A percentile compares a stretch with the other conserved stretches of the same genome.
Evolutionary conservation across 2,113 vertebrate genomes (phyloP).

Genomic region (Parotia lawesii): DNA sequence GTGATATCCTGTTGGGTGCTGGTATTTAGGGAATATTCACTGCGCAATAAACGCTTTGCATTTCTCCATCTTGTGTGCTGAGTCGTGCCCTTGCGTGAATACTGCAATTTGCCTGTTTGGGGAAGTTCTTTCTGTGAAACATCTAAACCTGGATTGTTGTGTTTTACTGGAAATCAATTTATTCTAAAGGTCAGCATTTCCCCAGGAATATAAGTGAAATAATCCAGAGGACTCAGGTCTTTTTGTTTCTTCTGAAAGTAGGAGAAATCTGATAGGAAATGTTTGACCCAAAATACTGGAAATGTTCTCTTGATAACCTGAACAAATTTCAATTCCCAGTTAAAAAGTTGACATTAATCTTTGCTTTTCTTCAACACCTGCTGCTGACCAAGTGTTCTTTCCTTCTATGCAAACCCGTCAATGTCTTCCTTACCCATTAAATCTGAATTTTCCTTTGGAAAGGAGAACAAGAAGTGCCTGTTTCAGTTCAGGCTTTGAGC

Average conservation of each 20-base stretch:
- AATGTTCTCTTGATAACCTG: not conserved
- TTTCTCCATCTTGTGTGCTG: too few relatives aligned
- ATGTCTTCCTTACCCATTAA: not conserved
- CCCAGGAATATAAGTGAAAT: not conserved
- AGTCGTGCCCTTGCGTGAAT: too few relatives aligned
- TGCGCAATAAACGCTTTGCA: too few relatives aligned
- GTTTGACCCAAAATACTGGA: not conserved
- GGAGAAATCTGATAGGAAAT: not conserved
- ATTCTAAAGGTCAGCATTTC: slow-evolving; percentile 11
- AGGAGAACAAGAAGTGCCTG: not conserved
- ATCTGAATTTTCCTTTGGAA: not conserved
- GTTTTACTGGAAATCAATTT: not conserved
- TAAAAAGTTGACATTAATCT: not conserved
- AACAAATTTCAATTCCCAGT: not conserved
- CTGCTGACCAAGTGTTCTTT: not conserved
- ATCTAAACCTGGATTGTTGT: not conserved
- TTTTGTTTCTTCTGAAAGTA: not conserved
- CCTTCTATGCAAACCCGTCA: not conserved
- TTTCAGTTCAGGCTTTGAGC: not conserved
- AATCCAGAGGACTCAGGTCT: not conserved
- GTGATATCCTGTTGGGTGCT: too few relatives aligned
- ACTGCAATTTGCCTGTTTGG: not conserved
- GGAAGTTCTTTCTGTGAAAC: not conserved
- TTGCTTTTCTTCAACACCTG: not conserved
- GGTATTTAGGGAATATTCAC: too few relatives aligned